Evolutionary conservation across 2,797 vertebrate species (phyloP), one percentile per base, ranked within the genome.

Genomic region (Microcaecilia unicolor): DNA sequence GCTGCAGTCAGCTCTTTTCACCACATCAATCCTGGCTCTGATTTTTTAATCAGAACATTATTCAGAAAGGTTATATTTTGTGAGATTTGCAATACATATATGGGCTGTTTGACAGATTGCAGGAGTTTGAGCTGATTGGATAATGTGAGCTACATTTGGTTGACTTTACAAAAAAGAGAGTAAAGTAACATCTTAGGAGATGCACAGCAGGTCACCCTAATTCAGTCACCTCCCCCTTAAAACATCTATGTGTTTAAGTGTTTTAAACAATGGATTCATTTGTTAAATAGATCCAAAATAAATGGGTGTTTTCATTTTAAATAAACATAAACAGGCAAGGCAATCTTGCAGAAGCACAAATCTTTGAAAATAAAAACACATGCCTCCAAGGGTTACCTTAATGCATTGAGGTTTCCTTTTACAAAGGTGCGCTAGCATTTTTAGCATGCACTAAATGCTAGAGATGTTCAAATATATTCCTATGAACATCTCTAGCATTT

Each of bases 1-100:
- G n/a, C 32, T 10, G 17, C 46, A 53, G 34, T 31, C 23, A 43
- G 21, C 15, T 41, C 59, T 51, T 58, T 61, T 41, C 48, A 61
- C 34, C 48, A 43, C 49, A 48, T 61, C 64, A 65, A 61, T 57
- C 64, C 55, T 42, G 21, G 37, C 49, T 68, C 64, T 46, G 42
- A 31, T 64, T 79, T 70, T 88, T 88, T n/a, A n/a, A 87, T 85
- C 75, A 53, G 75, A 87, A 80, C 83, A 85, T 73, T 75, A 85
- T 81, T 83, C 69, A 58, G 28, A 55, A 66, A 85, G 84, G 88
- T 88, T 87, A 87, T 77, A 76, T 68, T 63, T 72, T 55, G 68
- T 70, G 61, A 84, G 84, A 84, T 88, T 87, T 85, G 75, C 51
- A 55, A 76, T 72, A 76, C 72, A 49, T n/a, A n/a, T n/a, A n/a